A percentile compares a stretch with the other conserved stretches of the same genome.
Conservation (phyloP, 2,113 vertebrate species). For the Antennarius striatus region DNA sequence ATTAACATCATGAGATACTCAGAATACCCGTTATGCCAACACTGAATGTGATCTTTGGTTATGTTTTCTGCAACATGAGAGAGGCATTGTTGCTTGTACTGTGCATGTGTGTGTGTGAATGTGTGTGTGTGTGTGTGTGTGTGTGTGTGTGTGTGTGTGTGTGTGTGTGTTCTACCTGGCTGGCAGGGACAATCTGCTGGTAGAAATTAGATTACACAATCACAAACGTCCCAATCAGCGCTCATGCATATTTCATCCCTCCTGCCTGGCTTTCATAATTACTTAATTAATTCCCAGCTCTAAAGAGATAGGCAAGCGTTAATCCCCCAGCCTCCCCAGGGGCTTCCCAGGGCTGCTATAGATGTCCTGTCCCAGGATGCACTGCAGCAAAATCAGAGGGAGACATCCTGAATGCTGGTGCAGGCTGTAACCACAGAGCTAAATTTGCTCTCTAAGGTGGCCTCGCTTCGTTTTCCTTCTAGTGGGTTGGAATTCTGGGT, state of each 20-base stretch:
- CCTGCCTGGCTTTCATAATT: conserved; percentile 77
- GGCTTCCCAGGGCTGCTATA: conserved; percentile 55
- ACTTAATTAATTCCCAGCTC: conserved; percentile 83
- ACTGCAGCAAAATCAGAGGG: conserved; percentile 59
- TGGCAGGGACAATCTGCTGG: conserved; percentile 51
- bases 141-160: conserved; percentile 9
- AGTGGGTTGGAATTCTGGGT: conserved; percentile 34
- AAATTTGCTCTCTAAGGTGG: conserved; percentile 61
- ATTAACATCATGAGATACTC: conserved; percentile 71
- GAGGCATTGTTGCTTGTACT: conserved; percentile 4
- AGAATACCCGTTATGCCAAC: conserved; percentile 43
- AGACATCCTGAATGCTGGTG: conserved; percentile 44
- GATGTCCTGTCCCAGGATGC: conserved; percentile 68
- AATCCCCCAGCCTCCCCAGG: conserved; percentile 70
- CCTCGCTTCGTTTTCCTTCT: conserved; percentile 41
- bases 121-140: conserved; percentile 8
- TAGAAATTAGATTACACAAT: conserved; percentile 82
- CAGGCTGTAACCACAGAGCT: conserved; percentile 57
- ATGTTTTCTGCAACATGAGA: conserved; percentile 26
- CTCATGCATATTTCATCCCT: conserved; percentile 81
- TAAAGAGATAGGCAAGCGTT: conserved; percentile 69
- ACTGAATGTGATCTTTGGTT: conserved; percentile 46
- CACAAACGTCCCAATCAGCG: conserved; percentile 79
- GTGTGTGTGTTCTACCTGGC: conserved; percentile 58
- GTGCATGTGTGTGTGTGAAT: conserved; percentile 11